Evolutionary conservation across 2,113 vertebrate genomes (phyloP).

Genomic region (Vanacampus margaritifer): DNA sequence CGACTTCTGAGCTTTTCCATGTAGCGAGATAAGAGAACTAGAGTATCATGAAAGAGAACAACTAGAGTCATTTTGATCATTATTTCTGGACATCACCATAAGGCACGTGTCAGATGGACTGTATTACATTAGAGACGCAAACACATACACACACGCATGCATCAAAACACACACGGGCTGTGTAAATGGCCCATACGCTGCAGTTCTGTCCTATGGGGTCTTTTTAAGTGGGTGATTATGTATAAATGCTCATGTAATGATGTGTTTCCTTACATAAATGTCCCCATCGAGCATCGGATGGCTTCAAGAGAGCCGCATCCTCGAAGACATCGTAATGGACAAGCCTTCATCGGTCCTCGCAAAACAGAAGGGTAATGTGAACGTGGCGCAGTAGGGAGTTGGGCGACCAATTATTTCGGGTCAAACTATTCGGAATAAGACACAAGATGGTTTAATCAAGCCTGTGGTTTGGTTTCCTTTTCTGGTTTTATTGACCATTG

Average conservation of each 20-base stretch:
- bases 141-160: constrained; percentile 3
- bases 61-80: constrained; percentile 50
- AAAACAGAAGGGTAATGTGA: constrained; percentile 42
- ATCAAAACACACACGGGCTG: constrained; percentile 20
- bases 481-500: constrained; percentile 9
- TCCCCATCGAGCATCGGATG: constrained; percentile 53
- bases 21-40: constrained; percentile 3
- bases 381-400: constrained; percentile 27
- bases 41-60: constrained; percentile 28
- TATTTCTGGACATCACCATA: constrained; percentile 53
- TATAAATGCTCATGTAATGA: constrained; percentile 65
- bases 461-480: constrained; percentile 5
- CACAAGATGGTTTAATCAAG: constrained; percentile 6
- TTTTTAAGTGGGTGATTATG: constrained; percentile 65
- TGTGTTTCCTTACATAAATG: constrained; percentile 60
- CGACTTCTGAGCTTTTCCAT: not conserved
- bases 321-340: constrained; percentile 56
- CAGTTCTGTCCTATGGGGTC: constrained; percentile 52
- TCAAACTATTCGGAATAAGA: constrained; percentile 19
- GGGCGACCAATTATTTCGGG: constrained; percentile 30
- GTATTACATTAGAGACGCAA: constrained; percentile 41
- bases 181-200: constrained; percentile 53
- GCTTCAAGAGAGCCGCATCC: constrained; percentile 42
- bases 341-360: constrained; percentile 24
- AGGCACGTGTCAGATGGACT: constrained; percentile 59